These are phyloP conservation scores for Lasioglossum baleicum DNA, from an alignment of 1,140 invertebrate genomes.

Conservation along the genomic window DNA sequence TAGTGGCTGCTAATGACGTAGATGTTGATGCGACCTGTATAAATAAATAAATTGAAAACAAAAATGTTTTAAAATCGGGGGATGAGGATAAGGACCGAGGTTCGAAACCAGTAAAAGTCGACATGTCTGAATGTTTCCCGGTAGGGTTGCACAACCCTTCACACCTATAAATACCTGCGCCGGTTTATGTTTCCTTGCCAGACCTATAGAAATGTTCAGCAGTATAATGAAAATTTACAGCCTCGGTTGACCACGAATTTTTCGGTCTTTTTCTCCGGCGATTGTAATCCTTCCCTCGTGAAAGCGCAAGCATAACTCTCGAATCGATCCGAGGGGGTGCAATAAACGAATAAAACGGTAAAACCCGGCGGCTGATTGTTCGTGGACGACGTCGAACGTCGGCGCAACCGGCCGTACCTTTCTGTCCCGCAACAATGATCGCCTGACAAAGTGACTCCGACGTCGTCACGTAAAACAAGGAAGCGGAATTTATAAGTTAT, in stretches of 20 bases:
- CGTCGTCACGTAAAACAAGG: constrained; percentile 47
- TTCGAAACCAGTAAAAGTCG: no score
- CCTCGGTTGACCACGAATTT: not conserved
- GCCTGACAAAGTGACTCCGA: constrained; percentile 51
- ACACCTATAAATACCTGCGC: no score
- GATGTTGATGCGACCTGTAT: no score
- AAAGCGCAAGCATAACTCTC: not conserved
- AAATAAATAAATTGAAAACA: no score
- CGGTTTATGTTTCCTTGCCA: not conserved
- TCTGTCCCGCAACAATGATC: constrained; percentile 41
- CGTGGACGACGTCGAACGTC: constrained; percentile 4
- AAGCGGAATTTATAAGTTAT: constrained; percentile 56
- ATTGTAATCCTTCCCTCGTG: not conserved
- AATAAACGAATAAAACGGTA: constrained; percentile 70
- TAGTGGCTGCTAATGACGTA: no score
- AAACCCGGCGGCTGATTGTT: constrained; percentile 52
- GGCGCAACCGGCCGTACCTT: not conserved
- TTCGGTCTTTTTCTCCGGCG: not conserved
- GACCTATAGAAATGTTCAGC: not conserved
- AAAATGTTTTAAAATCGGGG: no score
- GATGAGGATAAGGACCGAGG: no score
- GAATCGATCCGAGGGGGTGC: constrained; percentile 15
- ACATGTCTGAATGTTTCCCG: no score
- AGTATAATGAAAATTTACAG: not conserved
- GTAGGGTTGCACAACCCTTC: no score